A percentile compares a stretch with the other conserved stretches of the same genome.
Conservation (phyloP, 2,113 vertebrate genomes). For the Falco punctatus region DNA sequence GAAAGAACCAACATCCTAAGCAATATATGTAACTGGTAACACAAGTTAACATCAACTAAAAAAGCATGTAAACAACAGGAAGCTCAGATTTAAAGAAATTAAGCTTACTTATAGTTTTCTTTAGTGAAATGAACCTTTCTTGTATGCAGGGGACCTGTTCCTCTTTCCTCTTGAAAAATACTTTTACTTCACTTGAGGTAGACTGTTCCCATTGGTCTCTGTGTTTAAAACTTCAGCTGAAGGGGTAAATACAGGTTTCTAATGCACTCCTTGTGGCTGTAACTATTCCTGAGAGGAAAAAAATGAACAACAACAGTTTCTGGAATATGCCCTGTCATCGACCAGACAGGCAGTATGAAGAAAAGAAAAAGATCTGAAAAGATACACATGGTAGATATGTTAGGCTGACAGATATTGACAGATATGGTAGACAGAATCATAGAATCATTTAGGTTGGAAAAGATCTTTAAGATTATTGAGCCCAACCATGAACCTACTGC, state of each 20-base stretch:
- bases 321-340: background rate
- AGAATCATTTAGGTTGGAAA: too few species aligned
- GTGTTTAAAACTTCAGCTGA: background rate
- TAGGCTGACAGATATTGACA: background rate
- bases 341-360: background rate
- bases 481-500: too few species aligned
- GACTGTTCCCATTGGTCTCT: background rate
- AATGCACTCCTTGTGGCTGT: background rate
- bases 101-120: background rate
- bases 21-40: background rate
- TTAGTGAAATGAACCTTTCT: background rate
- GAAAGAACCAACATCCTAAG: background rate
- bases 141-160: rapidly evolving
- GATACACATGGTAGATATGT: background rate
- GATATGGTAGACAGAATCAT: background rate
- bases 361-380: background rate
- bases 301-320: background rate
- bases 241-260: background rate
- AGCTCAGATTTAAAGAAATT: background rate
- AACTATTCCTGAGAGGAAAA: background rate
- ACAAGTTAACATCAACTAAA: background rate
- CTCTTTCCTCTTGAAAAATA: background rate
- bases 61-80: background rate
- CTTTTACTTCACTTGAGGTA: background rate
- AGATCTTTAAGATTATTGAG: too few species aligned